Conservation (phyloP, 37 sponge, comb jelly and placozoan species). For the Axinella damicornis region DNA sequence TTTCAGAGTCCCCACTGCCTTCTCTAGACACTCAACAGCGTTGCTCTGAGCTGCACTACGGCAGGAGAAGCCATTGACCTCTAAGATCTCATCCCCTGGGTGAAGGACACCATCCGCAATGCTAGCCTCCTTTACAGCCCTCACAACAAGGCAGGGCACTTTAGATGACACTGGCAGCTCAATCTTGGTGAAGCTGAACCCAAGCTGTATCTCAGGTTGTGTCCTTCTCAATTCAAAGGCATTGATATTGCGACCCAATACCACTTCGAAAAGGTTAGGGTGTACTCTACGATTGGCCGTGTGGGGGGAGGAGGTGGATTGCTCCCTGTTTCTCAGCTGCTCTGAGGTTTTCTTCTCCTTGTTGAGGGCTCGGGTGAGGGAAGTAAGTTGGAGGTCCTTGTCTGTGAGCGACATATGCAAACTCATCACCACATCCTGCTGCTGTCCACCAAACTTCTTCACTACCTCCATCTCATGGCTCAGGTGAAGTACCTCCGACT, state of each 20-base stretch:
- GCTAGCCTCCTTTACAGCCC: slow-evolving; percentile 57
- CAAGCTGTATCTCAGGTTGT: slow-evolving; percentile 28
- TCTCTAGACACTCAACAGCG: slow-evolving; percentile 39
- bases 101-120: slow-evolving; percentile 22
- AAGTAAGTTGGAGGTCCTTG: slow-evolving; percentile 48
- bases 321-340: neutral
- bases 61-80: slow-evolving; percentile 68
- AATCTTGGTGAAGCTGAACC: slow-evolving; percentile 39
- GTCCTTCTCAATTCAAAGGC: slow-evolving; percentile 35
- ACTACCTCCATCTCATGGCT: slow-evolving; percentile 42
- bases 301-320: neutral
- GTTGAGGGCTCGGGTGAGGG: slow-evolving; percentile 39
- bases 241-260: slow-evolving; percentile 27
- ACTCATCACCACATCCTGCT: slow-evolving; percentile 41
- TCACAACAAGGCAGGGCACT: slow-evolving; percentile 49
- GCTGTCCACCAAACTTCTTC: slow-evolving; percentile 24
- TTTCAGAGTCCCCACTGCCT: slow-evolving; percentile 36
- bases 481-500: slow-evolving; percentile 48
- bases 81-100: slow-evolving; percentile 71
- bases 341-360: slow-evolving; percentile 23
- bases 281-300: neutral
- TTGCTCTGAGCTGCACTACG: slow-evolving; percentile 36
- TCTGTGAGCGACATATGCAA: slow-evolving; percentile 28
- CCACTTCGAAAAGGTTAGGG: slow-evolving; percentile 39
- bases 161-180: slow-evolving; percentile 51